Percentiles rank a stretch among this genome's conserved stretches.
Evolutionary conservation across 2,888 invertebrate species (phyloP).

Genomic region (Drosophila borealis): DNA sequence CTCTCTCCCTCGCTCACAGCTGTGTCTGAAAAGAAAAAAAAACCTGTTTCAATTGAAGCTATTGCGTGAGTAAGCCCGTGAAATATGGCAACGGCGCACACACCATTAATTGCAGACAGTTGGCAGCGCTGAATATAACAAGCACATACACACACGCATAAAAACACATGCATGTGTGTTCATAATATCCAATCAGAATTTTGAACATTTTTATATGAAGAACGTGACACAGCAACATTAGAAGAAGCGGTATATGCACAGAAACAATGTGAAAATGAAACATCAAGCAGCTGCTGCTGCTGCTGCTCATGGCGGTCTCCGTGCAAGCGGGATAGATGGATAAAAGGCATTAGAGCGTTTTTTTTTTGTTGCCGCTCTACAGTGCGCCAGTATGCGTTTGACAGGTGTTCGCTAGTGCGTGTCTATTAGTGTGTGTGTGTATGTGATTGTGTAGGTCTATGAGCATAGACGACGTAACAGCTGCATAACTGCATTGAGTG

Average conservation of each 20-base stretch:
- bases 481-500: constrained; percentile 74
- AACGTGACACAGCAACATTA: constrained; percentile 73
- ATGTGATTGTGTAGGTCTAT: constrained; percentile 26
- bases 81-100: constrained; percentile 75
- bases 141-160: constrained; percentile 1
- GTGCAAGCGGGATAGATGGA: constrained; percentile 22
- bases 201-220: constrained; percentile 67
- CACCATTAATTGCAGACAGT: constrained; percentile 52
- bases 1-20: constrained; percentile 1
- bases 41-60: constrained; percentile 77
- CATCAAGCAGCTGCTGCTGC: constrained; percentile 59
- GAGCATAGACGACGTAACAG: constrained; percentile 74
- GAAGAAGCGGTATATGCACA: constrained; percentile 33
- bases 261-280: constrained; percentile 68
- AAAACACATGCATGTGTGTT: background rate
- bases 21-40: constrained; percentile 17
- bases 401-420: constrained; percentile 77
- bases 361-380: constrained; percentile 22
- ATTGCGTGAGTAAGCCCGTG: constrained; percentile 66
- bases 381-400: constrained; percentile 51
- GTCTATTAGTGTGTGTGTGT: constrained; percentile 28
- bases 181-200: constrained; percentile 69
- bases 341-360: constrained; percentile 40
- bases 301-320: constrained; percentile 20
- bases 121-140: constrained; percentile 53